These are phyloP conservation scores for Megaptera novaeangliae DNA, from an alignment of 2,113 vertebrate genomes.

Conservation along the genomic window DNA sequence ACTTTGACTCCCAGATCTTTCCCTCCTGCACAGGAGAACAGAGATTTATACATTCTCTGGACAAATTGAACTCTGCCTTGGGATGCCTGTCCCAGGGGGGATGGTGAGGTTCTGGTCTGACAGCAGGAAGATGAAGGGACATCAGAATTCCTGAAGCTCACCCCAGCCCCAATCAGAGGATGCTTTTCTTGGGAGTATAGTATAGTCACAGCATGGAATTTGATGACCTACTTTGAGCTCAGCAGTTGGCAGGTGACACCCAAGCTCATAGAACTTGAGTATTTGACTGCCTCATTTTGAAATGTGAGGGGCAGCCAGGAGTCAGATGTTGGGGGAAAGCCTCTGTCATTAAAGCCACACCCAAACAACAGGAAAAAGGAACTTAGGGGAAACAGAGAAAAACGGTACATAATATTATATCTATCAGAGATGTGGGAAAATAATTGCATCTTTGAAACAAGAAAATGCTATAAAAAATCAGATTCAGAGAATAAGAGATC, in stretches of 20 bases:
- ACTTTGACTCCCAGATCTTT: not conserved
- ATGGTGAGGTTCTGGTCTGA: not conserved
- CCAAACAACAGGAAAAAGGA: not conserved
- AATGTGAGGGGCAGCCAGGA: not conserved
- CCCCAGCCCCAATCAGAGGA: not conserved
- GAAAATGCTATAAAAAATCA: not conserved
- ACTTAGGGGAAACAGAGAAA: not conserved
- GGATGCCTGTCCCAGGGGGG: not conserved
- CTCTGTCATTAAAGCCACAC: not conserved
- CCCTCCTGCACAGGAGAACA: not conserved
- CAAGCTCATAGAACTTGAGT: not conserved
- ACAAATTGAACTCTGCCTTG: not conserved
- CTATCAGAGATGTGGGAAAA: not conserved
- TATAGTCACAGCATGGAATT: not conserved
- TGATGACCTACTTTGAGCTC: not conserved
- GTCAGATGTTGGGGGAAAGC: not conserved
- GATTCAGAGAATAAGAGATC: not conserved
- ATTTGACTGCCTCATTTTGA: not conserved
- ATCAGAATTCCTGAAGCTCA: not conserved
- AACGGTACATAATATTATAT: not conserved
- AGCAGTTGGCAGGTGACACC: not conserved
- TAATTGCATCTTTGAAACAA: conserved; percentile 1
- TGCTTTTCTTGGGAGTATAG: not conserved
- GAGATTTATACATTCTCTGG: not conserved
- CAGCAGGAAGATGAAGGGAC: not conserved